A percentile compares a stretch with the other conserved stretches of the same genome.
These are phyloP conservation scores for Nomada ruficornis DNA, from an alignment of 2,888 invertebrate species.

Conservation along the genomic window DNA sequence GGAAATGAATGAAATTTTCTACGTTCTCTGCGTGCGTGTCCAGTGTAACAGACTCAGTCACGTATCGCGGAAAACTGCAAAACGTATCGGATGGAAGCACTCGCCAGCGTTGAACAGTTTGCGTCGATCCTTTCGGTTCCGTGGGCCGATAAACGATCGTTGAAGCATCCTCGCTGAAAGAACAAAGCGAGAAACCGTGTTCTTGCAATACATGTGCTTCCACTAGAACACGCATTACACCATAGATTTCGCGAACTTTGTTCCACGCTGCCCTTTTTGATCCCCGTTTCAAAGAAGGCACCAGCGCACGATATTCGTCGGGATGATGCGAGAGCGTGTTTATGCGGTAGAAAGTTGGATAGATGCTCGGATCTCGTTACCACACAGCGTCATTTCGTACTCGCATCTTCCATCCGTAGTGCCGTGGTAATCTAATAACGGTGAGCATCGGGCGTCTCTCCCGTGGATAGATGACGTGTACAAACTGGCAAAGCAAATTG, in stretches of 20 bases:
- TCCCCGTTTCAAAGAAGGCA: neutral
- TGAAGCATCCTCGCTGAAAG: neutral
- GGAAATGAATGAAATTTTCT: neutral
- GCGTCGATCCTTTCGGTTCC: neutral
- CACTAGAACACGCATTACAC: neutral
- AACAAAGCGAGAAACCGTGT: neutral
- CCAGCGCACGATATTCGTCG: neutral
- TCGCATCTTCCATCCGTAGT: neutral
- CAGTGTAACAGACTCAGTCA: no score
- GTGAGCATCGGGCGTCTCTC: constrained; percentile 13
- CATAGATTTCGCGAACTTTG: neutral
- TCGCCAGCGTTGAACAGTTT: no score
- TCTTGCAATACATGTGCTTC: neutral
- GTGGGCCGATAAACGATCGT: constrained; percentile 42
- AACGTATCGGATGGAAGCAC: no score
- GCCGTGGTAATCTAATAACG: constrained; percentile 36
- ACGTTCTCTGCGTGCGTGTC: no score
- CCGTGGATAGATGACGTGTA: constrained; percentile 26
- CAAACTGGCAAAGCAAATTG: constrained; percentile 52
- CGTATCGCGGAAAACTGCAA: no score
- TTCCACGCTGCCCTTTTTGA: no score
- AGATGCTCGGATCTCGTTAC: neutral
- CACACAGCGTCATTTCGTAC: neutral
- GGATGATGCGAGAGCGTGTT: neutral
- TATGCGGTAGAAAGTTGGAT: neutral